These are phyloP conservation scores for Allolobophora icterica DNA, from an alignment of 2,888 invertebrate genomes.

Conservation along the genomic window DNA sequence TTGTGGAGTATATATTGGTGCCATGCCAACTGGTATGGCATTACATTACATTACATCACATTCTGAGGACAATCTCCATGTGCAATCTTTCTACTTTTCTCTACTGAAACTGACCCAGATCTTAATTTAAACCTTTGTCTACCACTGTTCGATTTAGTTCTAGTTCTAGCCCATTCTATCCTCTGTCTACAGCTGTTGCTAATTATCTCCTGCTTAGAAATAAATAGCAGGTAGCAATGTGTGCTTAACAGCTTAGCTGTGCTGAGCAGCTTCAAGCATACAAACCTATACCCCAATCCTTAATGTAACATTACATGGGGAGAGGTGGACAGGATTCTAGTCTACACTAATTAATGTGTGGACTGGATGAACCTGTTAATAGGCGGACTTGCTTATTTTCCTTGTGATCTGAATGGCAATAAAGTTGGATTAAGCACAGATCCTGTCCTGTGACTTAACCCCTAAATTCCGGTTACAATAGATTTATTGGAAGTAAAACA, in stretches of 20 bases:
- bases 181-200: conserved; percentile 1
- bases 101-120: not conserved
- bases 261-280: not conserved
- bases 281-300: not conserved
- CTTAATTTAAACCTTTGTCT: not conserved
- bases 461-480: not conserved
- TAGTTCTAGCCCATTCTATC: not conserved
- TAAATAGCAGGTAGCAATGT: not conserved
- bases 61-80: not conserved
- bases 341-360: not conserved
- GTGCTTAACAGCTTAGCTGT: not conserved
- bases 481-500: conserved; percentile 9
- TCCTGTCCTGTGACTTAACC: too few relatives aligned
- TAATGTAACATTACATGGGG: not conserved
- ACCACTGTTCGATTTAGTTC: not conserved
- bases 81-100: not conserved
- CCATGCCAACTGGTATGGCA: not conserved
- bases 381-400: not conserved
- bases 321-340: not conserved
- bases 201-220: not conserved
- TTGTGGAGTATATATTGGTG: not conserved
- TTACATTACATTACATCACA: not conserved
- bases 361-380: not conserved
- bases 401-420: not conserved
- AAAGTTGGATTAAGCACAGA: not conserved